Evolutionary conservation across 2,888 invertebrate species (phyloP), one percentile per base, ranked within the genome.

Genomic region (Argyresthia albistria): DNA sequence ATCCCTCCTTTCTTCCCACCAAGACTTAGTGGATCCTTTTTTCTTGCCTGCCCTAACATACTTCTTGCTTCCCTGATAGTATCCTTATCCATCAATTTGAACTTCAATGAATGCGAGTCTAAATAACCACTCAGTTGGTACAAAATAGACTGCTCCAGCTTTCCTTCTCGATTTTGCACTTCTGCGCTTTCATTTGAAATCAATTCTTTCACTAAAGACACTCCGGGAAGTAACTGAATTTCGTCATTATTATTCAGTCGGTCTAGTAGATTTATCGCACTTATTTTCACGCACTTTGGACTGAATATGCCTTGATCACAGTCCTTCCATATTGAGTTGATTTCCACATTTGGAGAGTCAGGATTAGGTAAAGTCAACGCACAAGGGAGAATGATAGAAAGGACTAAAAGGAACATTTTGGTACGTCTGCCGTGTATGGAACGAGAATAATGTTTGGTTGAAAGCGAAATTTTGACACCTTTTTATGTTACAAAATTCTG

Each of bases 91-190:
- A 93, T 82, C 47, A 95, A 76, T 65, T 91, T 91, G 56, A 95
- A 81, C 56, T 92, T 92, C 56, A 95, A 86, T 0, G 93, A 91
- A 64, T 94, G 94, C 4, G 91, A 92, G 67, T 91, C 92, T 55
- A 95, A 76, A 60, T 94, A 93, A 58, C 88, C 90, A 12, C 92
- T 91, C 50, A 95, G 78, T 67, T 92, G 92, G 62, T 91, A 92
- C 59, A 94, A 65, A 37, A 95, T 81, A 62, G 92, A 94, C 45
- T 93, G 93, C 67, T 95, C 94, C 51, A 95, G 73, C 39, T 93
- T 89, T 50, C 92, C 93, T 63, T 93, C 93, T 47, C 47, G 92
- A 91, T 56, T 93, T 89, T 0, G 94, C 93, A 4, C 95, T 73
- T 67, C 94, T 93, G 60, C 81, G 93, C 91, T 25, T 46, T n/a